Conservation (phyloP, 2,113 vertebrate species). For the Psilopogon haemacephalus region DNA sequence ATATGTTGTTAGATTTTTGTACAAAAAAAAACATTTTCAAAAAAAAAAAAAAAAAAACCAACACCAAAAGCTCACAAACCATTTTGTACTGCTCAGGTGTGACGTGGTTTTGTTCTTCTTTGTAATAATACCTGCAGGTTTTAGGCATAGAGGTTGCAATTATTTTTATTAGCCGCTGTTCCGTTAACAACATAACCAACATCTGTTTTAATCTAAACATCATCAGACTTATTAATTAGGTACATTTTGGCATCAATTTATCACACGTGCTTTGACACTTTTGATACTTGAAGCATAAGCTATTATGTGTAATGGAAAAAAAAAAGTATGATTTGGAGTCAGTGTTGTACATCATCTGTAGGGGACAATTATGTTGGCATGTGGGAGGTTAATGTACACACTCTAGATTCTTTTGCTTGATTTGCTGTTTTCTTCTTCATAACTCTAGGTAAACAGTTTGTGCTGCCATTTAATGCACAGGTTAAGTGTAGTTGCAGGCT, state of each 20-base stretch:
- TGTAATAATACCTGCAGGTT: slow-evolving; percentile 46
- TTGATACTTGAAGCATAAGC: slow-evolving; percentile 63
- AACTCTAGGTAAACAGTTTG: slow-evolving; percentile 77
- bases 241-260: slow-evolving; percentile 70
- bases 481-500: slow-evolving; percentile 95
- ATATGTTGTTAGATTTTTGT: background rate
- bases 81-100: background rate
- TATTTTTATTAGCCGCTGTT: slow-evolving; percentile 68
- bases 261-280: slow-evolving; percentile 64
- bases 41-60: too few relatives aligned
- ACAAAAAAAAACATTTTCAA: background rate
- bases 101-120: slow-evolving; percentile 30
- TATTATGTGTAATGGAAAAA: slow-evolving; percentile 68
- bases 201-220: slow-evolving; percentile 69
- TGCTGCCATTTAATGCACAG: slow-evolving; percentile 85
- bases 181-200: slow-evolving; percentile 58
- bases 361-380: slow-evolving; percentile 73
- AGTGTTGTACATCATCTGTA: slow-evolving; percentile 69
- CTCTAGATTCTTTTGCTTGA: slow-evolving; percentile 74
- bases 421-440: slow-evolving; percentile 79
- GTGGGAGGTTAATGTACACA: slow-evolving; percentile 75
- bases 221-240: slow-evolving; percentile 71
- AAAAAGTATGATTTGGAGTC: slow-evolving; percentile 61
- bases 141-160: slow-evolving; percentile 50
- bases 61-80: background rate